Conservation (phyloP, 2,888 invertebrate genomes). For the Pseudococcus viburni region DNA sequence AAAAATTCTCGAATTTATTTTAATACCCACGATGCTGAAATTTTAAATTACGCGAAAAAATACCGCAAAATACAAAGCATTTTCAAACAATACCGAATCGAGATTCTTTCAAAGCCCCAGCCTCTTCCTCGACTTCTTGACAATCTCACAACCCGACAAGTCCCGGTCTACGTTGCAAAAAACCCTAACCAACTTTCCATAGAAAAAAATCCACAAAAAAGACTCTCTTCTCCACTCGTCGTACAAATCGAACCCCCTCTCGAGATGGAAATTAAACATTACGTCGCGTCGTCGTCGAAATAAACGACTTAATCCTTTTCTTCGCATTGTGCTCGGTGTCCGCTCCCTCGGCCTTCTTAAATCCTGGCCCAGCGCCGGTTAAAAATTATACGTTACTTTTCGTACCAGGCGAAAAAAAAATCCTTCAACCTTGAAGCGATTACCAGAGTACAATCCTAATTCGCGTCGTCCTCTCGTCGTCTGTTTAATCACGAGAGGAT, state of each 20-base stretch:
- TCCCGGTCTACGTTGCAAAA: not conserved
- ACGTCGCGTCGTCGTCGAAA: not conserved
- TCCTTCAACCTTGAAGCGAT: not conserved
- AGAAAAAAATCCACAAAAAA: too few relatives aligned
- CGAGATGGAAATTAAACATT: conserved; percentile 4
- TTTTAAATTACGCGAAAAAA: too few relatives aligned
- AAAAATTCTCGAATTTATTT: too few relatives aligned
- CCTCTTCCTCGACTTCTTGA: not conserved
- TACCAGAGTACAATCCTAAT: conserved; percentile 5
- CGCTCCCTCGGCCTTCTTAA: not conserved
- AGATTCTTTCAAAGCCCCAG: too few relatives aligned
- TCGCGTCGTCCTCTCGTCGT: not conserved
- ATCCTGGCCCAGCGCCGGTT: not conserved
- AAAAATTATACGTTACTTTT: not conserved
- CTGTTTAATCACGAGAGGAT: not conserved
- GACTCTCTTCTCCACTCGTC: not conserved
- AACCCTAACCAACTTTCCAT: too few relatives aligned
- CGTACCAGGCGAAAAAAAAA: not conserved
- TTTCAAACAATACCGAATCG: too few relatives aligned
- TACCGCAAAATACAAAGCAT: too few relatives aligned
- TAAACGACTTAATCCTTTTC: conserved; percentile 11
- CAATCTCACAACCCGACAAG: not conserved
- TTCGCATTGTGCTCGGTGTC: not conserved
- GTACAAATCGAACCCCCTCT: not conserved
- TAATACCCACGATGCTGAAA: too few relatives aligned